phyloP scores from a whole-genome alignment of 2,888 invertebrate genomes.

The Blastobasis adustella region DNA sequence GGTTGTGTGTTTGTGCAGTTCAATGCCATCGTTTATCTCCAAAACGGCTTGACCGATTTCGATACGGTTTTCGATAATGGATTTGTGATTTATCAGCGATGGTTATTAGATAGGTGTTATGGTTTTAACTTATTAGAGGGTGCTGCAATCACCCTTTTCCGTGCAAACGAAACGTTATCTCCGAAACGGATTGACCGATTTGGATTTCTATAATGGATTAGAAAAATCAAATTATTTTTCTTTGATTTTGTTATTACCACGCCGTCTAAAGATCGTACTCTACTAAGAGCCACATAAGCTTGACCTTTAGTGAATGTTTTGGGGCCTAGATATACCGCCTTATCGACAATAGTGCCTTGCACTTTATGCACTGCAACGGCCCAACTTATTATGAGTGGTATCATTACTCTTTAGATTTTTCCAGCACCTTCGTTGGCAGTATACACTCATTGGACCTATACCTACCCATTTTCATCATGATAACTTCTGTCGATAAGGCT shows the following conservation, averaged over 20 bases:
- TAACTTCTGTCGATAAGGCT: background rate
- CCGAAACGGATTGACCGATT: too few relatives aligned
- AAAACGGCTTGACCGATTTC: too few relatives aligned
- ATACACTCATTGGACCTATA: background rate
- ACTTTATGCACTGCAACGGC: slow-evolving; percentile 16
- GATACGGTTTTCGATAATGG: too few relatives aligned
- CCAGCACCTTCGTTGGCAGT: background rate
- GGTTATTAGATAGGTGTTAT: too few relatives aligned
- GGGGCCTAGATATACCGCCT: background rate
- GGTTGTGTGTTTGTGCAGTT: too few relatives aligned
- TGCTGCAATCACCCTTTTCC: too few relatives aligned
- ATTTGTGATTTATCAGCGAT: too few relatives aligned
- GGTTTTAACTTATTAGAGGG: too few relatives aligned
- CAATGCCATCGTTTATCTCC: too few relatives aligned
- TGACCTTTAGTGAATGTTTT: slow-evolving; percentile 18
- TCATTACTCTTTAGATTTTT: background rate
- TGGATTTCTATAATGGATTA: too few relatives aligned
- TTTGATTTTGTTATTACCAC: background rate
- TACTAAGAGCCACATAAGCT: slow-evolving; percentile 26
- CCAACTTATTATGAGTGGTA: slow-evolving; percentile 8
- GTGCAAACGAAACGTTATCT: too few relatives aligned
- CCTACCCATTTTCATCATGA: background rate
- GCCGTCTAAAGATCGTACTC: slow-evolving; percentile 16
- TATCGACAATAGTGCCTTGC: slow-evolving; percentile 14
- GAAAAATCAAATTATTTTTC: background rate